phyloP scores from a whole-genome alignment of 2,113 vertebrate species.

The Perca schrenkii region DNA sequence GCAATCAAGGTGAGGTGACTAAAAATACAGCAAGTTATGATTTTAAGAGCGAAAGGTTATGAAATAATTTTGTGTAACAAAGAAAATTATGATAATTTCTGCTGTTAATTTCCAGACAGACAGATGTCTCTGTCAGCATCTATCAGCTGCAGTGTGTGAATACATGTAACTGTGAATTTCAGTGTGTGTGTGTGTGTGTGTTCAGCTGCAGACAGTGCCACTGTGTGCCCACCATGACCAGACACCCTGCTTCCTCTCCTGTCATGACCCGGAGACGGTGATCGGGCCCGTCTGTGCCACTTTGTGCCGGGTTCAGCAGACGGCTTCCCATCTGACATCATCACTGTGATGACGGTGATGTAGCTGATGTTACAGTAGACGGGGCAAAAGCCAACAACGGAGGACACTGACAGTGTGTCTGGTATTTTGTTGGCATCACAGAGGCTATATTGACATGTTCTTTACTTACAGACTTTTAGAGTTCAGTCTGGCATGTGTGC shows the following conservation, averaged over 20 bases:
- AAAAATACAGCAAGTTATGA: not conserved
- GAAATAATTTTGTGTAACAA: not conserved
- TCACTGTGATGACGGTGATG: slow-evolving; percentile 52
- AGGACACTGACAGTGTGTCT: slow-evolving; percentile 40
- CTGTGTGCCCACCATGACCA: slow-evolving; percentile 56
- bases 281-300: slow-evolving; percentile 62
- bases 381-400: not conserved
- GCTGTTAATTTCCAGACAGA: slow-evolving; percentile 10
- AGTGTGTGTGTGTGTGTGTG: slow-evolving; percentile 4
- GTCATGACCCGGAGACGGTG: slow-evolving; percentile 44
- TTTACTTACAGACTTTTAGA: not conserved
- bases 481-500: not conserved
- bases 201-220: slow-evolving; percentile 55
- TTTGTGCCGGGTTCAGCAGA: slow-evolving; percentile 49
- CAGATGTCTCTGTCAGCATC: not conserved
- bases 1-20: slow-evolving; percentile 10
- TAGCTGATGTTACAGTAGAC: slow-evolving; percentile 19
- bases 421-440: not conserved
- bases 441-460: not conserved
- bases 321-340: slow-evolving; percentile 67
- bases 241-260: slow-evolving; percentile 67
- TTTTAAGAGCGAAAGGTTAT: not conserved
- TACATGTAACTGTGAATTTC: not conserved
- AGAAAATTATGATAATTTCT: not conserved
- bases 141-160: not conserved